These are phyloP conservation scores for Caenorhabditis latens DNA, from an alignment of 1,140 invertebrate species.

Conservation along the genomic window DNA sequence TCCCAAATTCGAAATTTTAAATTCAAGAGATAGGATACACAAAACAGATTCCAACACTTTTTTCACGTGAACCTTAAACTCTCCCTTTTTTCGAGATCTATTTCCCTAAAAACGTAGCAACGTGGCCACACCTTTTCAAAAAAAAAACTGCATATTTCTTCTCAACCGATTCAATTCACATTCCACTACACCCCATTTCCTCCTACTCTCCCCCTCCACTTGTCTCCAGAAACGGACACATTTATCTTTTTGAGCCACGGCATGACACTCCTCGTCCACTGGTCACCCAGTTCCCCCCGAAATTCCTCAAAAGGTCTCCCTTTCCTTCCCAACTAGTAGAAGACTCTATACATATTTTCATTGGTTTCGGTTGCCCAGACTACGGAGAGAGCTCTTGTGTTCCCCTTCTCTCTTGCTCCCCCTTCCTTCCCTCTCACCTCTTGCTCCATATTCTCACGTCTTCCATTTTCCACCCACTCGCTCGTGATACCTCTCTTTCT, in stretches of 20 bases:
- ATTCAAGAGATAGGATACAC: no score
- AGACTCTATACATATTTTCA: neutral
- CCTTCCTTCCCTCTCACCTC: neutral
- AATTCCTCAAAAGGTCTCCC: neutral
- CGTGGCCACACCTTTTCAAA: no score
- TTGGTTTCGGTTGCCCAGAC: constrained; percentile 14
- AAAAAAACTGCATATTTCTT: no score
- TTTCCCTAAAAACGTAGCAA: no score
- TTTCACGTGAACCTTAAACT: no score
- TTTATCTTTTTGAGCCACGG: neutral
- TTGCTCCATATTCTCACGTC: neutral
- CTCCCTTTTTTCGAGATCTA: no score
- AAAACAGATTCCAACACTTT: no score
- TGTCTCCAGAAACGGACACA: constrained; percentile 4
- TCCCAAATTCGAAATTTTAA: no score
- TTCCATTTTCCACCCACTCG: neutral
- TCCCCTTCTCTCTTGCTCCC: neutral
- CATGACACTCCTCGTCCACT: neutral
- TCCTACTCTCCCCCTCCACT: neutral
- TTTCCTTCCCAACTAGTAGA: constrained; percentile 32
- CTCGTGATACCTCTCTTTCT: constrained; percentile 14
- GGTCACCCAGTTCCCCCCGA: neutral
- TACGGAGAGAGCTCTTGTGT: constrained; percentile 14
- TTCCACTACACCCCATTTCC: no score
- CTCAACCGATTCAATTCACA: no score